Evolutionary conservation across 2,888 invertebrate species (phyloP).

Genomic region (Clepsis dumicolana): DNA sequence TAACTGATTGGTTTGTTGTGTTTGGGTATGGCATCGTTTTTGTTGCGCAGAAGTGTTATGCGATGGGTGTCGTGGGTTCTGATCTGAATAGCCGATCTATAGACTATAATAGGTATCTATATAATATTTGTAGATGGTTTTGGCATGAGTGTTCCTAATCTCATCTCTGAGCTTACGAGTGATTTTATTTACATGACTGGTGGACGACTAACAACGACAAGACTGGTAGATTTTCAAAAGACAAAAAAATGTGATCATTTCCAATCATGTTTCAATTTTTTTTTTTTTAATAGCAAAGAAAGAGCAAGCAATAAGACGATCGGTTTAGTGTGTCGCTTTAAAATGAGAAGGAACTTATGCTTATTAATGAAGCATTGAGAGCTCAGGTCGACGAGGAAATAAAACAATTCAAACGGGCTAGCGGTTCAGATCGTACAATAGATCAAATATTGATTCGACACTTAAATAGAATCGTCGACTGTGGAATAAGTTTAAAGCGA

Average conservation of each 20-base stretch:
- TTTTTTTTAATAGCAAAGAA: neutral
- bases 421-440: conserved; percentile 3
- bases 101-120: too few relatives aligned
- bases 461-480: conserved; percentile 1
- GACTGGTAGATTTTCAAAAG: too few relatives aligned
- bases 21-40: conserved; percentile 33
- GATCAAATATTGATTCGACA: conserved; percentile 26
- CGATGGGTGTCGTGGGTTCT: too few relatives aligned
- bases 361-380: neutral
- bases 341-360: conserved; percentile 9
- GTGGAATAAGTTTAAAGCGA: conserved; percentile 14
- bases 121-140: too few relatives aligned
- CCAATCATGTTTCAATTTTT: too few relatives aligned
- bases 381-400: conserved; percentile 6
- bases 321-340: conserved; percentile 2
- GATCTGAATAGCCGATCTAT: too few relatives aligned
- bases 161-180: too few relatives aligned
- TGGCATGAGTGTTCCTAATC: too few relatives aligned
- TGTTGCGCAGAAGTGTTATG: neutral
- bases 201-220: too few relatives aligned
- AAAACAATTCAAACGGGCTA: neutral
- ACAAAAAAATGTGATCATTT: too few relatives aligned
- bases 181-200: too few relatives aligned
- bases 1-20: conserved; percentile 49
- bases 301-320: conserved; percentile 2